A percentile compares a stretch with the other conserved stretches of the same genome.
Evolutionary conservation across 2,888 invertebrate genomes (phyloP).

Genomic region (Eulithis prunata): DNA sequence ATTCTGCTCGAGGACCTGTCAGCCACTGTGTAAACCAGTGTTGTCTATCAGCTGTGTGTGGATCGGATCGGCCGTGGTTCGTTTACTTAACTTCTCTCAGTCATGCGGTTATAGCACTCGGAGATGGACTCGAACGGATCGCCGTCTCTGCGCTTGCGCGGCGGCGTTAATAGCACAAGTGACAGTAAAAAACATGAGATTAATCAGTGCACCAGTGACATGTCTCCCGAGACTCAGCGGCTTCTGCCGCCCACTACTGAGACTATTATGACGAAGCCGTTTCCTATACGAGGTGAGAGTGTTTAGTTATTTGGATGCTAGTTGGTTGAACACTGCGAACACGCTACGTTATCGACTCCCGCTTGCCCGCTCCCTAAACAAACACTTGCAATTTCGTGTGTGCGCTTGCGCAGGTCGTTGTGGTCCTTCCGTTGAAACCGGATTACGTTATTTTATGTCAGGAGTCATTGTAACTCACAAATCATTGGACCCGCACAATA

Average conservation of each 20-base stretch:
- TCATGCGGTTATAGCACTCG: conserved; percentile 71
- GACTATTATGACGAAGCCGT: conserved; percentile 95
- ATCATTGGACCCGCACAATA: neutral
- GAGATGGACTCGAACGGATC: conserved; percentile 77
- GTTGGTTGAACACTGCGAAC: conserved; percentile 56
- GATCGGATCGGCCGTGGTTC: conserved; percentile 35
- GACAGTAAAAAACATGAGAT: conserved; percentile 81
- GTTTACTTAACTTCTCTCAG: conserved; percentile 49
- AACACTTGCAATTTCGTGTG: conserved; percentile 12
- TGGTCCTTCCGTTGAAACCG: conserved; percentile 9
- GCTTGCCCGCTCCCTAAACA: conserved; percentile 10
- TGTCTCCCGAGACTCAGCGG: conserved; percentile 88
- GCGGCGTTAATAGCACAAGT: conserved; percentile 66
- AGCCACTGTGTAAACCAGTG: conserved; percentile 26
- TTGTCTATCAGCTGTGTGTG: conserved; percentile 44
- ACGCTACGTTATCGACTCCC: conserved; percentile 36
- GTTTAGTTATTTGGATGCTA: conserved; percentile 11
- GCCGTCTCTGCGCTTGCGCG: conserved; percentile 79
- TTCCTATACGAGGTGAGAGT: conserved; percentile 90
- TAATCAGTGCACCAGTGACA: conserved; percentile 87
- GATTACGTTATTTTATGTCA: conserved; percentile 10
- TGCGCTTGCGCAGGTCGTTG: conserved; percentile 15
- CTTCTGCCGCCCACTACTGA: conserved; percentile 91
- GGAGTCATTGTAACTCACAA: neutral
- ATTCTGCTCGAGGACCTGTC: too few relatives aligned